Percentiles rank a stretch among this genome's conserved stretches.
Evolutionary conservation across 1,140 invertebrate species (phyloP).

Genomic region (Plectrocnemia conspersa): DNA sequence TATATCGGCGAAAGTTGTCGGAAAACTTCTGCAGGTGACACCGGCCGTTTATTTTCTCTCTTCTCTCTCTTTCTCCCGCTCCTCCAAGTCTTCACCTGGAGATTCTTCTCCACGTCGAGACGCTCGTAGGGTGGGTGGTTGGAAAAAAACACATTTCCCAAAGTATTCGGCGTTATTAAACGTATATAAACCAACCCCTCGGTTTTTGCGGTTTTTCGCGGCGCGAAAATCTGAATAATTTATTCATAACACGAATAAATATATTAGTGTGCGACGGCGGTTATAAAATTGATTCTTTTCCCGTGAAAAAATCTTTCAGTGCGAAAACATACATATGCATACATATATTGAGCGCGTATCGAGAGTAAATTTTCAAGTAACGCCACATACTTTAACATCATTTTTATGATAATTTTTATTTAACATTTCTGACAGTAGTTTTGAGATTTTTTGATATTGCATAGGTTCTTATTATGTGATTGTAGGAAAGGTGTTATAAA

Average conservation of each 20-base stretch:
- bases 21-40: slow-evolving; percentile 30
- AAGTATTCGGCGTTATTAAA: slow-evolving; percentile 24
- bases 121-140: neutral
- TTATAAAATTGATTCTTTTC: slow-evolving; percentile 5
- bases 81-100: too few relatives aligned
- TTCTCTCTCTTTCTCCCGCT: slow-evolving; percentile 15
- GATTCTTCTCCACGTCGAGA: neutral
- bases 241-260: slow-evolving; percentile 30
- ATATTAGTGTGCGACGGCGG: slow-evolving; percentile 13
- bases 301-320: neutral
- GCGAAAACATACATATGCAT: too few relatives aligned
- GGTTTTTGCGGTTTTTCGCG: slow-evolving; percentile 10
- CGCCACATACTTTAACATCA: too few relatives aligned
- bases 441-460: too few relatives aligned
- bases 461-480: too few relatives aligned
- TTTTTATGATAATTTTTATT: too few relatives aligned
- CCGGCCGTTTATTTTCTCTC: slow-evolving; percentile 23
- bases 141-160: slow-evolving; percentile 13
- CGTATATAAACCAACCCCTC: slow-evolving; percentile 21
- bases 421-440: too few relatives aligned
- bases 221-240: slow-evolving; percentile 24
- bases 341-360: too few relatives aligned
- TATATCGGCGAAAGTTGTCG: slow-evolving; percentile 22
- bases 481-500: too few relatives aligned
- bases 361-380: too few relatives aligned